These are phyloP conservation scores for Brevimyrus niger DNA, from an alignment of 2,113 vertebrate genomes.

Conservation along the genomic window DNA sequence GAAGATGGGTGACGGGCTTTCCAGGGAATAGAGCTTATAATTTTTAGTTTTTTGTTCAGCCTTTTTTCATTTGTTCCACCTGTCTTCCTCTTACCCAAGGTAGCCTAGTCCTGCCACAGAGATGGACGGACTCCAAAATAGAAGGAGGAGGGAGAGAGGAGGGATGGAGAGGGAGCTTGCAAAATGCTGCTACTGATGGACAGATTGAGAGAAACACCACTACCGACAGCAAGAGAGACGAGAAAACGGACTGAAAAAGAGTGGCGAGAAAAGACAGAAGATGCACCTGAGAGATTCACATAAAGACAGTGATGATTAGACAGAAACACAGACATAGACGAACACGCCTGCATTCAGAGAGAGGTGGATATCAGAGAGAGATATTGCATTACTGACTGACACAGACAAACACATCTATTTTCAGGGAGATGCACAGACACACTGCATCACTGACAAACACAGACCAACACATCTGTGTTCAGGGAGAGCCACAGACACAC, in stretches of 20 bases:
- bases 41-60: constrained; percentile 35
- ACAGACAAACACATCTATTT: constrained; percentile 13
- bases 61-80: constrained; percentile 57
- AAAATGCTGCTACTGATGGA: constrained; percentile 43
- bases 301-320: constrained; percentile 26
- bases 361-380: background rate
- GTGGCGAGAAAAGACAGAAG: constrained; percentile 30
- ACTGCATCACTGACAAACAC: constrained; percentile 18
- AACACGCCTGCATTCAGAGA: constrained; percentile 20
- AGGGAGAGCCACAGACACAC: constrained; percentile 39
- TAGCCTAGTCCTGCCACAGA: constrained; percentile 48
- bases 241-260: constrained; percentile 20
- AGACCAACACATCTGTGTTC: constrained; percentile 46
- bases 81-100: background rate
- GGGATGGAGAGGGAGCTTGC: constrained; percentile 39
- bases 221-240: constrained; percentile 9
- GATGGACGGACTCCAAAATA: constrained; percentile 53
- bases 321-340: constrained; percentile 30
- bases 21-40: background rate
- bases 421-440: constrained; percentile 15
- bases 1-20: background rate
- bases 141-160: constrained; percentile 42
- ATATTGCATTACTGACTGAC: constrained; percentile 4
- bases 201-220: constrained; percentile 29
- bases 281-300: constrained; percentile 31